Evolutionary conservation across 2,888 invertebrate species (phyloP), one percentile per base, ranked within the genome.

Genomic region (Nomada ruficornis): DNA sequence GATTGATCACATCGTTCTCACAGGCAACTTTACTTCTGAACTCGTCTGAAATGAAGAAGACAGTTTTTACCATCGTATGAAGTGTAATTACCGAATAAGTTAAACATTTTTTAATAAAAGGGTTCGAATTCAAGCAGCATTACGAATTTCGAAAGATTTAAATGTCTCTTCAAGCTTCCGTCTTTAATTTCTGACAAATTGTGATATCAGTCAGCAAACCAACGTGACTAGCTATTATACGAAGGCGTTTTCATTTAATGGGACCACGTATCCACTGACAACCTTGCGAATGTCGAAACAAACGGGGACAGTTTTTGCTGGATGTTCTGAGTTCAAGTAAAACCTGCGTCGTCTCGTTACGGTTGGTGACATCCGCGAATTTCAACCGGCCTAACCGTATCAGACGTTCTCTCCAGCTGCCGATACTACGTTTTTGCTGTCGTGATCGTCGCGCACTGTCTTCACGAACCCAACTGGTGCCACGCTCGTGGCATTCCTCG

Each of bases 21-120:
- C 99, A 99, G 85, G 98, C 98, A 91, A 98, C 97, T 95, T 98
- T 97, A 94, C 98, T 98, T 85, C 98, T 96, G 94, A 99, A 99
- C 94, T 98, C 98, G 94, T 98, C 98, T 98, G 96, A 90, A 95
- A 95, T 7, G 80, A 50, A 60, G 50, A 42, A 44, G 20, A 26
- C 78, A 60, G 5, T 67, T 76, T 70, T 60, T 60, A 70, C n/a
- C 26, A 52, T 59, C 29, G 59, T 52, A 11, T 55, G 23, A 36
- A 52, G 54, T 13, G 23, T 59, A 80, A 77, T 80, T 60, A 70
- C 7, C 7, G 29, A 29, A 29, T 29, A 29, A 29, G 29, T 29
- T 29, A 7, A 29, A 29, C 0, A 29, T 29, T 29, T 47, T 10
- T 47, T 47, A 15, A 3, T 47, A 47, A 0, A 47, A 47, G 2